phyloP scores from a whole-genome alignment of 2,797 vertebrate species.

The Simalia tracyae region DNA sequence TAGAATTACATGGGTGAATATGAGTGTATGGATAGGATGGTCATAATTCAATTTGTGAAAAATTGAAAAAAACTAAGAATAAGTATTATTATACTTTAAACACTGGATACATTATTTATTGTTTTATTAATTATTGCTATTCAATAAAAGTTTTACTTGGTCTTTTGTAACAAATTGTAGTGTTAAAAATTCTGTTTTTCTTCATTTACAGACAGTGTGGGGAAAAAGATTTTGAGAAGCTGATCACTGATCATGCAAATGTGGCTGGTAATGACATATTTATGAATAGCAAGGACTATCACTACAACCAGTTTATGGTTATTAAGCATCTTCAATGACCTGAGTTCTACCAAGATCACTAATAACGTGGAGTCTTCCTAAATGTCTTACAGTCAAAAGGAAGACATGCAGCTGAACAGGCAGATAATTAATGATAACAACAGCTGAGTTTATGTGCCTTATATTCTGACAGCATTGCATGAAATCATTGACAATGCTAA shows the following conservation, averaged over 20 bases:
- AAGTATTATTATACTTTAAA: neutral
- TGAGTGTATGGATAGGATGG: neutral
- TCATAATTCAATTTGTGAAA: neutral
- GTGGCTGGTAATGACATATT: slow-evolving; percentile 81
- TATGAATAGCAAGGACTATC: neutral
- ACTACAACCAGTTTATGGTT: neutral
- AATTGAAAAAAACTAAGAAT: neutral
- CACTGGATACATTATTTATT: neutral
- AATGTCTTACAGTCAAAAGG: neutral
- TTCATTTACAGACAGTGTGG: slow-evolving; percentile 69
- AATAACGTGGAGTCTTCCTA: neutral
- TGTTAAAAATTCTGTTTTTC: neutral
- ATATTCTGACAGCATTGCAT: neutral
- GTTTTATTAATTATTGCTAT: neutral
- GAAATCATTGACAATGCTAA: neutral
- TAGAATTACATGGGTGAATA: neutral
- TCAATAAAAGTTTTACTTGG: neutral
- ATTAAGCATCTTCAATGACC: neutral
- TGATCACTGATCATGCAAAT: slow-evolving; percentile 82
- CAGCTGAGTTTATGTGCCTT: neutral
- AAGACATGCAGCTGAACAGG: neutral
- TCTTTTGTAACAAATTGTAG: slow-evolving; percentile 17
- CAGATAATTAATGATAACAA: neutral
- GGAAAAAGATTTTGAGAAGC: slow-evolving; percentile 84
- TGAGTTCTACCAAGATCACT: neutral